Evolutionary conservation across 2,113 vertebrate genomes (phyloP).

Genomic region (Calonectris borealis): DNA sequence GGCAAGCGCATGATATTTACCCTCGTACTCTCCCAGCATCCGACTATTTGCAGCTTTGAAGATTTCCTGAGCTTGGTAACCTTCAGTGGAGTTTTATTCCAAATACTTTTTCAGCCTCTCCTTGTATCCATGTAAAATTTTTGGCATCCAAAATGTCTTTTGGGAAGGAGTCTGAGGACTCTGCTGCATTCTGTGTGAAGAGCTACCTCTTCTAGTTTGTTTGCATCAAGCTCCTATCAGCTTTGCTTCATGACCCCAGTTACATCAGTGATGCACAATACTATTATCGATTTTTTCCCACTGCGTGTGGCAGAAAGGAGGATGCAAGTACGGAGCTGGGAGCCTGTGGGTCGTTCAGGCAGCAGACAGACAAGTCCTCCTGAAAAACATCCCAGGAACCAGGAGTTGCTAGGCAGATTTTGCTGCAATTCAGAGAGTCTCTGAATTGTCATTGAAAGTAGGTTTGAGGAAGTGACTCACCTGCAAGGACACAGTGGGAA

Average conservation of each 20-base stretch:
- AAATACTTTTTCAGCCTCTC: neutral
- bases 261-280: neutral
- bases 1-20: neutral
- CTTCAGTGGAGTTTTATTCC: neutral
- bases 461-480: slow-evolving; percentile 22
- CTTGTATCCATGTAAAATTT: neutral
- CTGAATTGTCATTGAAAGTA: neutral
- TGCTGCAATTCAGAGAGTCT: neutral
- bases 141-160: neutral
- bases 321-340: neutral
- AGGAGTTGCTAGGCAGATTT: neutral
- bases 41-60: neutral
- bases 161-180: neutral
- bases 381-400: neutral
- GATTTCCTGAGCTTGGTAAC: neutral
- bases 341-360: accelerated
- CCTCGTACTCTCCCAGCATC: neutral
- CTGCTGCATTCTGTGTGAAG: neutral
- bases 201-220: neutral
- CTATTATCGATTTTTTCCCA: neutral
- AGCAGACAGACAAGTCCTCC: neutral
- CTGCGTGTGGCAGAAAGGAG: neutral
- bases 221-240: neutral
- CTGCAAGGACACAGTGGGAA: slow-evolving; percentile 15
- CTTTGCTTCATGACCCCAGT: neutral